Evolutionary conservation across 1,140 invertebrate genomes (phyloP).

Genomic region (Scaptomyza hsui): DNA sequence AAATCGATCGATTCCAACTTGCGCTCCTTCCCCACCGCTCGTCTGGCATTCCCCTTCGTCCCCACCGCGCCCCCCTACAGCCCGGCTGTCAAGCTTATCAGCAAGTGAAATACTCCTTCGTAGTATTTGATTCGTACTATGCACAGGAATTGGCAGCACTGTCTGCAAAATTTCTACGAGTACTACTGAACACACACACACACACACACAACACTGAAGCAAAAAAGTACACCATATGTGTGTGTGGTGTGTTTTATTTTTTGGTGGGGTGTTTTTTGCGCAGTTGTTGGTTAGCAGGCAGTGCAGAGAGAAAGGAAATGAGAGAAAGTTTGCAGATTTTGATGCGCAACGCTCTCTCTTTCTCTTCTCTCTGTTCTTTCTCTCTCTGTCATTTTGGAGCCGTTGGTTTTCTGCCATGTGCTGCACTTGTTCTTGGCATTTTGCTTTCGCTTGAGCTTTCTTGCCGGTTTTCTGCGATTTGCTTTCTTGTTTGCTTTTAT

Average conservation of each 20-base stretch:
- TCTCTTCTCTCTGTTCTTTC: neutral
- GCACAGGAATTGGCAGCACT: constrained; percentile 65
- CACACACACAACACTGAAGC: too few relatives aligned
- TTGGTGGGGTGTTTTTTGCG: constrained; percentile 53
- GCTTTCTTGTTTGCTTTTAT: constrained; percentile 72
- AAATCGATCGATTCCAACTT: constrained; percentile 76
- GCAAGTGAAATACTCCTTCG: constrained; percentile 62
- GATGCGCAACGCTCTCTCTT: constrained; percentile 8
- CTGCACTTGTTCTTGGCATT: constrained; percentile 71
- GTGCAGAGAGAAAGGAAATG: neutral
- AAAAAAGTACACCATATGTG: neutral
- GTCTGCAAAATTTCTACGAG: constrained; percentile 59
- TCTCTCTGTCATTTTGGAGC: constrained; percentile 7
- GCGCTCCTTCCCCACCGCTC: neutral
- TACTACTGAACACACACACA: constrained; percentile 17
- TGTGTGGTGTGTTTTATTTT: constrained; percentile 26
- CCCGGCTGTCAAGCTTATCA: constrained; percentile 62
- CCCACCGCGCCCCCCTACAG: neutral
- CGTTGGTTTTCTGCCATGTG: neutral
- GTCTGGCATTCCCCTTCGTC: constrained; percentile 29
- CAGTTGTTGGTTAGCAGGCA: constrained; percentile 2
- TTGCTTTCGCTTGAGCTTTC: constrained; percentile 66
- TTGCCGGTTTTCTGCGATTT: constrained; percentile 72
- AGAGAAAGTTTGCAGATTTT: constrained; percentile 61
- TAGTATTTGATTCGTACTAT: constrained; percentile 68